Conservation (phyloP, 2,113 vertebrate species). For the Otolemur garnettii region DNA sequence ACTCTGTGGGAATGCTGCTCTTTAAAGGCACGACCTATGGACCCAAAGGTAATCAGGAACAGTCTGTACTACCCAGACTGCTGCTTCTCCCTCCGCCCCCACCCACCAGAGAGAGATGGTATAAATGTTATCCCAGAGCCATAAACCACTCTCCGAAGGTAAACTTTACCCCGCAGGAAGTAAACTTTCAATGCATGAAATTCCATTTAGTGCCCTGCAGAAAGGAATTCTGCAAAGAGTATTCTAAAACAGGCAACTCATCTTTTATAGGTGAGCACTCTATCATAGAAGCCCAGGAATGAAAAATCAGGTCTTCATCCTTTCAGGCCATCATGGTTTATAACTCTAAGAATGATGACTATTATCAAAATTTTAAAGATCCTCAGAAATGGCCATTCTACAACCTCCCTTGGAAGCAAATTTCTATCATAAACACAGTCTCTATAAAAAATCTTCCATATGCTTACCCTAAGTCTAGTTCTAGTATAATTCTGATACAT, state of each 20-base stretch:
- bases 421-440: slow-evolving; percentile 67
- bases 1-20: slow-evolving; percentile 28
- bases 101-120: background rate
- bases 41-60: slow-evolving; percentile 72
- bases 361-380: slow-evolving; percentile 74
- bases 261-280: slow-evolving; percentile 76
- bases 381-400: slow-evolving; percentile 54
- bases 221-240: slow-evolving; percentile 64
- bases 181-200: slow-evolving; percentile 69
- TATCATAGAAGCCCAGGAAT: slow-evolving; percentile 52
- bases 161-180: slow-evolving; percentile 67
- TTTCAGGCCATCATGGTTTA: slow-evolving; percentile 64
- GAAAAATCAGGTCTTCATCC: slow-evolving; percentile 34
- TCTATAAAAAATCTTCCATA: slow-evolving; percentile 65
- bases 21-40: slow-evolving; percentile 61
- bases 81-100: slow-evolving; percentile 64
- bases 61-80: background rate
- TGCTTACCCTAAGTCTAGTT: slow-evolving; percentile 17
- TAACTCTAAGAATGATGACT: slow-evolving; percentile 74
- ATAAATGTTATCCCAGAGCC: slow-evolving; percentile 38
- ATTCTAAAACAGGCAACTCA: slow-evolving; percentile 62
- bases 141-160: slow-evolving; percentile 70
- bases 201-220: slow-evolving; percentile 72
- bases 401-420: slow-evolving; percentile 54
- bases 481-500: background rate